Percentiles rank a stretch among this genome's conserved stretches.
Evolutionary conservation across 2,797 vertebrate genomes (phyloP).

Genomic region (Pyrocephalus nanus): DNA sequence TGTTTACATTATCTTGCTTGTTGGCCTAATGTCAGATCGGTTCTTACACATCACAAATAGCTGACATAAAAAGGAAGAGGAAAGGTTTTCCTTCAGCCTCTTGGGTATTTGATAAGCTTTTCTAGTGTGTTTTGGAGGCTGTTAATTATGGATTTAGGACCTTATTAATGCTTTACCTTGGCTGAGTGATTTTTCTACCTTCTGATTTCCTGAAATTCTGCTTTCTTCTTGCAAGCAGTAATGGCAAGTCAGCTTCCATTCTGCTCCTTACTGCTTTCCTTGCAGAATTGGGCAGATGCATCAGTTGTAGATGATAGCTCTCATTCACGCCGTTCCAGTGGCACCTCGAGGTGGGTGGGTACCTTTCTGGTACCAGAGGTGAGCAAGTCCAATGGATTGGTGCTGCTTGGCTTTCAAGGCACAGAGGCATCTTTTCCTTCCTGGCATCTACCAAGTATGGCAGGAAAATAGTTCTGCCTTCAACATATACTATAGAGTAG

Average conservation of each 20-base stretch:
- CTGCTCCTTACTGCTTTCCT: background rate
- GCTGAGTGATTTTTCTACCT: background rate
- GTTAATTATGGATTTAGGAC: background rate
- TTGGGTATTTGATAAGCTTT: background rate
- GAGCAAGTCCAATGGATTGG: background rate
- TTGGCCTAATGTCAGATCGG: background rate
- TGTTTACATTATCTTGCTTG: background rate
- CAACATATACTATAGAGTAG: background rate
- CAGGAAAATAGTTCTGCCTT: background rate
- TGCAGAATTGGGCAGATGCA: background rate
- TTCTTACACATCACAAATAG: background rate
- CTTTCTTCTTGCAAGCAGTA: background rate
- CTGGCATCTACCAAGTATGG: fast-evolving
- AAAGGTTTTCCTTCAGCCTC: background rate
- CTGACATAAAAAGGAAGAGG: background rate
- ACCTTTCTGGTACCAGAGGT: background rate
- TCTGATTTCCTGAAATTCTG: background rate
- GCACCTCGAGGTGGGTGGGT: background rate
- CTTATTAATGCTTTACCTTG: background rate
- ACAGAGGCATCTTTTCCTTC: background rate
- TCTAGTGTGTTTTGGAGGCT: background rate
- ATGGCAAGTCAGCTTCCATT: background rate
- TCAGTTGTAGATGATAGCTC: fast-evolving
- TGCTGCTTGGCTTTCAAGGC: background rate
- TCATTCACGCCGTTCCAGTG: background rate